phyloP scores from a whole-genome alignment of 2,797 vertebrate species.

The Huso huso region DNA sequence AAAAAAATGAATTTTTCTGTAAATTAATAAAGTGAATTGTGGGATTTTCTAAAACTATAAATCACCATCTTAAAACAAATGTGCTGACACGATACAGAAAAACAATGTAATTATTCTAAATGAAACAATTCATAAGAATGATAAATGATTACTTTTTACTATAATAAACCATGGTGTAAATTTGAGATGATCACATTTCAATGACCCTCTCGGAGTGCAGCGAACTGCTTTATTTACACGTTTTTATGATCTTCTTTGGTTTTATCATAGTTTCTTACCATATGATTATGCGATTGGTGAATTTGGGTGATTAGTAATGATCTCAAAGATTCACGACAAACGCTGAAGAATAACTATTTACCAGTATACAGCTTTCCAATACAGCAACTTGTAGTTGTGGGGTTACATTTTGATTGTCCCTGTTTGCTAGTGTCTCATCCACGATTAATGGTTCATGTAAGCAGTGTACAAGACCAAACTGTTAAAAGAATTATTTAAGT shows the following conservation, averaged over 20 bases:
- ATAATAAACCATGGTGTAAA: slow-evolving; percentile 47
- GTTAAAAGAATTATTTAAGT: slow-evolving; percentile 72
- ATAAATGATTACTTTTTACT: slow-evolving; percentile 33
- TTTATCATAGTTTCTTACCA: slow-evolving; percentile 26
- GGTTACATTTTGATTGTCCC: slow-evolving; percentile 73
- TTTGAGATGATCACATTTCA: slow-evolving; percentile 57
- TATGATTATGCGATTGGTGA: slow-evolving; percentile 68
- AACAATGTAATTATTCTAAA: slow-evolving; percentile 48
- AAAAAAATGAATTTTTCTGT: slow-evolving; percentile 43
- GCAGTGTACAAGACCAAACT: slow-evolving; percentile 81
- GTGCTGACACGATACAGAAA: slow-evolving; percentile 56
- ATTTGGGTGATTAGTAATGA: slow-evolving; percentile 65
- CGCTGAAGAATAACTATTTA: slow-evolving; percentile 69
- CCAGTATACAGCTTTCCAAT: slow-evolving; percentile 82
- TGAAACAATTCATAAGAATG: slow-evolving; percentile 50
- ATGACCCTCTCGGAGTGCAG: slow-evolving; percentile 40
- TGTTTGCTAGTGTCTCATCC: slow-evolving; percentile 79
- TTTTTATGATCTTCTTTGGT: slow-evolving; percentile 25
- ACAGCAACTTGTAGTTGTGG: slow-evolving; percentile 73
- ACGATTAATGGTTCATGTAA: slow-evolving; percentile 77
- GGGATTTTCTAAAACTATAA: slow-evolving; percentile 50
- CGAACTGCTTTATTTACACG: slow-evolving; percentile 16
- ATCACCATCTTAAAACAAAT: slow-evolving; percentile 46
- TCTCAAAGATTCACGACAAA: slow-evolving; percentile 59
- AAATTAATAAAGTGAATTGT: slow-evolving; percentile 40